phyloP scores from a whole-genome alignment of 2,113 vertebrate species.

The Anhinga rufa region DNA sequence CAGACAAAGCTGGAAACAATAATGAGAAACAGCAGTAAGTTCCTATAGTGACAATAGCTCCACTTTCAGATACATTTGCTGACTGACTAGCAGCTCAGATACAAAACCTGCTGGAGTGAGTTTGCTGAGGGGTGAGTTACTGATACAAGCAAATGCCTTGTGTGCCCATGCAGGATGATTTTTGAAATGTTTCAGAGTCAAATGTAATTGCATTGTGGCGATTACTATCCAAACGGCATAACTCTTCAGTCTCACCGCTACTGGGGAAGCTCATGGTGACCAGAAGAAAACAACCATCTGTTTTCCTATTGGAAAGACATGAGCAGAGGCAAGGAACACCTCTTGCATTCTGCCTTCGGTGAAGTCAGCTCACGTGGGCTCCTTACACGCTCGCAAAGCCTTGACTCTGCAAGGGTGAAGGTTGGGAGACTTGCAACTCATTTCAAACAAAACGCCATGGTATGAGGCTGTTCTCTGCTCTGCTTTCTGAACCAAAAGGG shows the following conservation, averaged over 20 bases:
- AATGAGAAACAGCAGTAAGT: neutral
- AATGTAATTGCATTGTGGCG: neutral
- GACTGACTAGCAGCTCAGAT: neutral
- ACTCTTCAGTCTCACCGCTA: neutral
- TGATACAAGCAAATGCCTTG: neutral
- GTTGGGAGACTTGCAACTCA: neutral
- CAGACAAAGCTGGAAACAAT: neutral
- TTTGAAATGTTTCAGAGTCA: neutral
- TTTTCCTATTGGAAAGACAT: neutral
- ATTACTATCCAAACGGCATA: neutral
- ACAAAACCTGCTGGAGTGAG: neutral
- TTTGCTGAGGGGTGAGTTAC: neutral
- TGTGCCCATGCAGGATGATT: neutral
- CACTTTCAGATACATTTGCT: neutral
- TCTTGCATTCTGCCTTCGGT: neutral
- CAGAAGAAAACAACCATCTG: neutral
- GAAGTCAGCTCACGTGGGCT: neutral
- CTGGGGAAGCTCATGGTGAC: neutral
- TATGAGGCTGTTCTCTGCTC: neutral
- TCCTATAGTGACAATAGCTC: neutral
- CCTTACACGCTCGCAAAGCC: neutral
- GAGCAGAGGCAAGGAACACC: neutral
- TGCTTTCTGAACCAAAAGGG: neutral
- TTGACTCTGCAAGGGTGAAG: neutral
- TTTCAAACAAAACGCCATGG: neutral